These are phyloP conservation scores for Stratiomys singularior DNA, from an alignment of 2,888 invertebrate genomes.

Conservation along the genomic window DNA sequence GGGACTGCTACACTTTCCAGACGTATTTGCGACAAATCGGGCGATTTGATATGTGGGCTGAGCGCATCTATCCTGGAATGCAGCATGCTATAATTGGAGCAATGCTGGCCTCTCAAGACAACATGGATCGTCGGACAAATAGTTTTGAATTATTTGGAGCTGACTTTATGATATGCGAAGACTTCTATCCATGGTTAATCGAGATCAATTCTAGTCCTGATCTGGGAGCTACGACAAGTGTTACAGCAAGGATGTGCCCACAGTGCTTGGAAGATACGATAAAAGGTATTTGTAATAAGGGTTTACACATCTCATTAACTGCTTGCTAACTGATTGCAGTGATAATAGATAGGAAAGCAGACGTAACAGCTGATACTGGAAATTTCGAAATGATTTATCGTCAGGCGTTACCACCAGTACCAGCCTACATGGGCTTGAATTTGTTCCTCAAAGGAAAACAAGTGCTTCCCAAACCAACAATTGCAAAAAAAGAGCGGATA, in stretches of 20 bases:
- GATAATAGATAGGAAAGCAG: constrained; percentile 77
- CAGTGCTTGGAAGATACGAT: constrained; percentile 90
- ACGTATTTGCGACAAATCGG: constrained; percentile 74
- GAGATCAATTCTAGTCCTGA: constrained; percentile 96
- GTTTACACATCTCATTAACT: neutral
- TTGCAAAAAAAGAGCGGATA: constrained; percentile 50
- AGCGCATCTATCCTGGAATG: constrained; percentile 89
- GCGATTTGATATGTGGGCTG: constrained; percentile 81
- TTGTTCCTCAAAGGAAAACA: constrained; percentile 64
- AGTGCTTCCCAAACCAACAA: constrained; percentile 58
- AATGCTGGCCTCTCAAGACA: constrained; percentile 86
- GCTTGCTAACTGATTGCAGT: constrained; percentile 68
- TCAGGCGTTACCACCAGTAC: constrained; percentile 80
- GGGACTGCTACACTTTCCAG: constrained; percentile 88
- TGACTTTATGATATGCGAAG: constrained; percentile 92
- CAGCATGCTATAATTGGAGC: constrained; percentile 80
- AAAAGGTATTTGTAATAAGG: constrained; percentile 74
- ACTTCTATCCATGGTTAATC: constrained; percentile 89
- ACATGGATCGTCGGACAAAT: constrained; percentile 80
- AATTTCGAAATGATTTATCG: constrained; percentile 83
- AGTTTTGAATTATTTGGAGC: constrained; percentile 95
- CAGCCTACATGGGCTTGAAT: constrained; percentile 78
- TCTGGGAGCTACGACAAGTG: constrained; percentile 88
- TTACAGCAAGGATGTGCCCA: constrained; percentile 86
- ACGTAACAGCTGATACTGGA: constrained; percentile 81